Evolutionary conservation across 2,888 invertebrate species (phyloP), one percentile per base, ranked within the genome.

Genomic region (Sesia apiformis): DNA sequence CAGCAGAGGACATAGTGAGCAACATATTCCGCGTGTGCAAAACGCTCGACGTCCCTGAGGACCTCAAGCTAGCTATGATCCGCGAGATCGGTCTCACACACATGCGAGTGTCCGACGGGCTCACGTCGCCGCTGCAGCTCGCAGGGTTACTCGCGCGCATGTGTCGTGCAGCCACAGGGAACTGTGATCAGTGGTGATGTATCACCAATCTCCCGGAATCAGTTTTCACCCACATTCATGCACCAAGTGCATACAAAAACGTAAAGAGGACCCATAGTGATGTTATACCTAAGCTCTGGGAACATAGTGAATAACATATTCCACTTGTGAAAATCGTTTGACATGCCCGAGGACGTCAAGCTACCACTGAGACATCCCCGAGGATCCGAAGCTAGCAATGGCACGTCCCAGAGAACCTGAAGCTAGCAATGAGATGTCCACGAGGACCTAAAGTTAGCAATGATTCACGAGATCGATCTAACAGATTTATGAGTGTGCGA

Each of bases 221-320:
- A n/a, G n/a, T n/a, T n/a, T n/a, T n/a, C n/a, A n/a, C n/a, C n/a
- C 23, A 23, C 23, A 23, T 23, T 23, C 23, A 2, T 23, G 23
- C 23, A 23, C 23, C 23, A 23, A 23, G 23, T 23, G 23, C 23
- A 23, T 23, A 23, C 23, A 23, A 23, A 23, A 23, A 23, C 23
- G 23, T 23, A 23, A 23, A 23, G 23, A 23, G 23, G 23, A 23
- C 23, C 23, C 23, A 23, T 23, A 23, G 23, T 23, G 23, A 23
- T 23, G 23, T 23, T 23, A 23, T 23, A 23, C 5, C 8, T n/a
- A 7, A 39, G 53, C 4, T 5, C 98, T 0, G 98, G 99, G 81
- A 99, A 99, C 90, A 96, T 99, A 51, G 96, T 99, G 66, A 93
- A 95, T 60, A 99, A 97, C 82, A 93, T 98, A 58, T 98, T 98